Conservation (phyloP, 2,797 vertebrate genomes). For the Sternotherus odoratus region DNA sequence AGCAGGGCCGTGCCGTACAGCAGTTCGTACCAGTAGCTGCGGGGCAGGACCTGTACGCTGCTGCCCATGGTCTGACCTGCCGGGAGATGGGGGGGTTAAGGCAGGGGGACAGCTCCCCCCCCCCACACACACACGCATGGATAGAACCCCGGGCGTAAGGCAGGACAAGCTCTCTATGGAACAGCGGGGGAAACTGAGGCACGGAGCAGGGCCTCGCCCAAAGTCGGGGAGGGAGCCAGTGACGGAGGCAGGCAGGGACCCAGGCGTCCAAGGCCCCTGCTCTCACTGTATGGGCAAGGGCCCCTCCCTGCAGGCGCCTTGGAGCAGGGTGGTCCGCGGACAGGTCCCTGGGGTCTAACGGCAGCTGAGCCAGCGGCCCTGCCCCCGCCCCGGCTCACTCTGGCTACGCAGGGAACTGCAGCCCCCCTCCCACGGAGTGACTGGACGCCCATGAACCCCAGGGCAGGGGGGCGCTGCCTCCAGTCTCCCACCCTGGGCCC, state of each 20-base stretch:
- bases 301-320: not conserved
- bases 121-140: not conserved
- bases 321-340: not conserved
- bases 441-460: too few relatives aligned
- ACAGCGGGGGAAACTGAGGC: not conserved
- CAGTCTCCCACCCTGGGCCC: too few relatives aligned
- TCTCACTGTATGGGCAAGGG: not conserved
- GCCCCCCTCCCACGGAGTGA: too few relatives aligned
- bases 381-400: too few relatives aligned
- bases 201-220: not conserved
- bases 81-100: not conserved
- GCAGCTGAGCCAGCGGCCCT: too few relatives aligned
- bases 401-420: too few relatives aligned
- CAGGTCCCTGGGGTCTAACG: not conserved
- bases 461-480: too few relatives aligned
- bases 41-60: slow-evolving; percentile 79
- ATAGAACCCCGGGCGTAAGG: not conserved
- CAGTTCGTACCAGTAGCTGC: slow-evolving; percentile 91
- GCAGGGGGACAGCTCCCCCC: not conserved
- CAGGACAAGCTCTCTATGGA: not conserved
- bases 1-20: slow-evolving; percentile 85
- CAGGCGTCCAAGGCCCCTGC: not conserved
- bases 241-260: not conserved
- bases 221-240: not conserved
- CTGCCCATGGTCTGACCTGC: slow-evolving; percentile 31